Evolutionary conservation across 2,888 invertebrate species (phyloP).

Genomic region (Drosophila subsilvestris): DNA sequence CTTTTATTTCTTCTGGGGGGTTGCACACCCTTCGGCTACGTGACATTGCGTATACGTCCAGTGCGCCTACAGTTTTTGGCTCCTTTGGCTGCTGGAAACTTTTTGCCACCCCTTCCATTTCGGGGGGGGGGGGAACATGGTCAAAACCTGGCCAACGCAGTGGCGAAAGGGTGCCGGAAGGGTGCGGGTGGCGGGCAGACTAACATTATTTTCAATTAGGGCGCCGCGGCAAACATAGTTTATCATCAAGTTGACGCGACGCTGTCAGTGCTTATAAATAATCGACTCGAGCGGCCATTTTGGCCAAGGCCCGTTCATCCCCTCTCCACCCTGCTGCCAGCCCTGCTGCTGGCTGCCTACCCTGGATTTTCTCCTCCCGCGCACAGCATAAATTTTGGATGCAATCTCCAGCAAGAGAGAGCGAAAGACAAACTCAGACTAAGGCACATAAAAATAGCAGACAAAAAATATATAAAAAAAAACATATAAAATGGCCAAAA

Average conservation of each 20-base stretch:
- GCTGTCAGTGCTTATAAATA: conserved; percentile 80
- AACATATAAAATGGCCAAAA: neutral
- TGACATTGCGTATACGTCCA: conserved; percentile 76
- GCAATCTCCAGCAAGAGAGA: conserved; percentile 58
- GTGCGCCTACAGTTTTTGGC: conserved; percentile 52
- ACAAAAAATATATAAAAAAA: conserved; percentile 44
- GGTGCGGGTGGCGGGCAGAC: conserved; percentile 10
- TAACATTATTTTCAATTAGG: conserved; percentile 77
- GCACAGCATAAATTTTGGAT: conserved; percentile 82
- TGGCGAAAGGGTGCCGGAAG: neutral
- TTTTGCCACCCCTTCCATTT: neutral
- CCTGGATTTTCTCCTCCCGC: conserved; percentile 14
- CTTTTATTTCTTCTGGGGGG: conserved; percentile 6
- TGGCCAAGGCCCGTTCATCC: conserved; percentile 42
- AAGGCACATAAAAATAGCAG: conserved; percentile 69
- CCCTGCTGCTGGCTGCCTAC: no score
- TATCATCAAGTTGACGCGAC: conserved; percentile 79
- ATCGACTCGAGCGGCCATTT: conserved; percentile 77
- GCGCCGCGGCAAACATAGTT: conserved; percentile 78
- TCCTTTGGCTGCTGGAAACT: conserved; percentile 10
- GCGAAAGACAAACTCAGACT: conserved; percentile 49
- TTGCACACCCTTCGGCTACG: conserved; percentile 48
- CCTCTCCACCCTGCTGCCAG: neutral
- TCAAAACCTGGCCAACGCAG: neutral
- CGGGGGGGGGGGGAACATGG: no score